Percentiles rank a stretch among this genome's conserved stretches.
These are phyloP conservation scores for Columbina picui DNA, from an alignment of 2,113 vertebrate genomes.

Conservation along the genomic window DNA sequence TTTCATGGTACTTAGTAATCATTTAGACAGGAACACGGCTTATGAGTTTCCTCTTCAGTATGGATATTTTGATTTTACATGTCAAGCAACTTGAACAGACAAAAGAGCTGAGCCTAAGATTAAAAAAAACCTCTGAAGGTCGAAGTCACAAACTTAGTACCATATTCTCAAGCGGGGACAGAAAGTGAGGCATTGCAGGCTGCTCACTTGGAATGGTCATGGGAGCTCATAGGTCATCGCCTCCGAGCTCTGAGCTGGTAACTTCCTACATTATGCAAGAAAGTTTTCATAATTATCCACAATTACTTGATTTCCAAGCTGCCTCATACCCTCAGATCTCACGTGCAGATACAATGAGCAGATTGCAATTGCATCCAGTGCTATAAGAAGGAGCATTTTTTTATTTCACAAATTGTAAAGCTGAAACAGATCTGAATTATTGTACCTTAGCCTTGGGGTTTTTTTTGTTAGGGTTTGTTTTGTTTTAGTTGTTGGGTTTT, in stretches of 20 bases:
- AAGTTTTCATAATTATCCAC: fast-evolving
- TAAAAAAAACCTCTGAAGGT: not conserved
- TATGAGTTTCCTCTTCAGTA: not conserved
- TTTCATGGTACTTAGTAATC: not conserved
- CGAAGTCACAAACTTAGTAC: fast-evolving
- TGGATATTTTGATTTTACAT: fast-evolving
- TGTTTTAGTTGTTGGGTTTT: not conserved
- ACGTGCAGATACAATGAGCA: not conserved
- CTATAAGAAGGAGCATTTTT: not conserved
- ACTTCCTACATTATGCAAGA: not conserved
- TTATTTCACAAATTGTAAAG: not conserved
- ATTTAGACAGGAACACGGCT: not conserved
- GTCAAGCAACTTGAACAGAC: not conserved
- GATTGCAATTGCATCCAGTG: not conserved
- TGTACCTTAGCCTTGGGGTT: not conserved
- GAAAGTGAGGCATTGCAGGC: not conserved
- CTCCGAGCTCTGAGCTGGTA: not conserved
- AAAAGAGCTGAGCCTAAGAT: not conserved
- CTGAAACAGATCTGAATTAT: not conserved
- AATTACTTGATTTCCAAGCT: not conserved
- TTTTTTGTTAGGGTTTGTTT: not conserved
- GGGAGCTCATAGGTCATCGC: not conserved
- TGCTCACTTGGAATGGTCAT: not conserved
- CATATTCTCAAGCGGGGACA: not conserved
- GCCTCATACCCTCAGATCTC: not conserved